Conservation (phyloP, 2,888 invertebrate genomes). For the Halictus ligatus region DNA sequence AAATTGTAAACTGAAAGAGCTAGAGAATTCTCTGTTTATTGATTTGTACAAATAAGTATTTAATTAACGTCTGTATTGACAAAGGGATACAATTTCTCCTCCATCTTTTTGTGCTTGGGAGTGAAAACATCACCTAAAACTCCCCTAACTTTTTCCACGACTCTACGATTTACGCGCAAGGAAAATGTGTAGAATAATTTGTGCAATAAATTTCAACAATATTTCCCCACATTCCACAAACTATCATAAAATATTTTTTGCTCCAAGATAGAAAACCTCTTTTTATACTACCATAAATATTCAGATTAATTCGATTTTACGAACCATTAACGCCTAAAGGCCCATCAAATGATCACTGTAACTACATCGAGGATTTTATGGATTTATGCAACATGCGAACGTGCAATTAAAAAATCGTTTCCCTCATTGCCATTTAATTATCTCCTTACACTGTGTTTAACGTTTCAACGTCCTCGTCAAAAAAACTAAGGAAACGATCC, state of each 20-base stretch:
- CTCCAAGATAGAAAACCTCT: not conserved
- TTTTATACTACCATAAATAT: not conserved
- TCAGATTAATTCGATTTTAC: not conserved
- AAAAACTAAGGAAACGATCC: not conserved
- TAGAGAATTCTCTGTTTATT: too few species aligned
- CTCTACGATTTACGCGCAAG: not conserved
- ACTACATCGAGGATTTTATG: not conserved
- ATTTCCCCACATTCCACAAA: not conserved
- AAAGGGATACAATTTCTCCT: too few species aligned
- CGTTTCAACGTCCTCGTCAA: not conserved
- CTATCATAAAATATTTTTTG: not conserved
- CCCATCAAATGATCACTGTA: not conserved
- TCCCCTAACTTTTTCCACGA: not conserved
- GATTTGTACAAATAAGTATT: too few species aligned
- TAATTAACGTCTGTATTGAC: too few species aligned
- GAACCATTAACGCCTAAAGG: not conserved
- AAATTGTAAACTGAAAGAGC: too few species aligned
- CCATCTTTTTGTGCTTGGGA: too few species aligned
- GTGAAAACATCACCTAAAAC: not conserved
- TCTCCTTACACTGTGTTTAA: not conserved
- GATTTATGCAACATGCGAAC: not conserved
- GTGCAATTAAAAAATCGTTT: not conserved
- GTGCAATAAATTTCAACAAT: not conserved
- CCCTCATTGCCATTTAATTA: not conserved
- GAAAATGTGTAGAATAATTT: not conserved